Evolutionary conservation across 2,888 invertebrate species (phyloP), one percentile per base, ranked within the genome.

Genomic region (Eupeodes luniger): DNA sequence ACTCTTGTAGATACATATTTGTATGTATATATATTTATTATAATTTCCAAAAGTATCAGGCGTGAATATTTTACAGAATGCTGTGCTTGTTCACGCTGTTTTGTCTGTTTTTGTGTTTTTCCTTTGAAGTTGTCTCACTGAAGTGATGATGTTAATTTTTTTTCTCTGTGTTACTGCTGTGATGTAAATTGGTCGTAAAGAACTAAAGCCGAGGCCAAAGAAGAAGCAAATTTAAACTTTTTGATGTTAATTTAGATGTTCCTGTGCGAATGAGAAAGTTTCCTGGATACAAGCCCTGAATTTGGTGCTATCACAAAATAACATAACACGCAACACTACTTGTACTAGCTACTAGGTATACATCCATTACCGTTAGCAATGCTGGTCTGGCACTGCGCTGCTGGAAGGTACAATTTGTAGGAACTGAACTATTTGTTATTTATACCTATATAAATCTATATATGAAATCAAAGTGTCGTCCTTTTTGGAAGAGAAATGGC

Each of bases 161-260:
- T 27, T 27, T 36, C 2, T 9, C 36, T 27, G 27, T 27, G 5
- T 9, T 40, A 9, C 40, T 34, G 36, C 9, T n/a, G 59, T 59
- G 59, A 36, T 59, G 76, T 80, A 67, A 83, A 80, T 83, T 85
- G 78, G 59, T 81, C 51, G 51, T 53, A 44, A 47, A 74, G 70
- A 53, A 64, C 61, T 67, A 76, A 80, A 77, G 47, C 69, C 69
- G 36, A 74, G 62, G 74, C 77, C 49, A 44, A 75, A 47, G 27
- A 16, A 49, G 36, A 34, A 16, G 27, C 47, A 70, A 83, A 87
- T 77, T 81, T 80, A 80, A 69, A 88, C 84, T 88, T 88, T 84
- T 81, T 81, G 72, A 77, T 76, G 64, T 80, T 87, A 84, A 87
- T 83, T 83, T 83, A 87, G 83, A 83, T 81, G 83, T 83, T 76